Evolutionary conservation across 2,113 vertebrate species (phyloP), one percentile per base, ranked within the genome.

Genomic region (Erythrolamprus reginae): DNA sequence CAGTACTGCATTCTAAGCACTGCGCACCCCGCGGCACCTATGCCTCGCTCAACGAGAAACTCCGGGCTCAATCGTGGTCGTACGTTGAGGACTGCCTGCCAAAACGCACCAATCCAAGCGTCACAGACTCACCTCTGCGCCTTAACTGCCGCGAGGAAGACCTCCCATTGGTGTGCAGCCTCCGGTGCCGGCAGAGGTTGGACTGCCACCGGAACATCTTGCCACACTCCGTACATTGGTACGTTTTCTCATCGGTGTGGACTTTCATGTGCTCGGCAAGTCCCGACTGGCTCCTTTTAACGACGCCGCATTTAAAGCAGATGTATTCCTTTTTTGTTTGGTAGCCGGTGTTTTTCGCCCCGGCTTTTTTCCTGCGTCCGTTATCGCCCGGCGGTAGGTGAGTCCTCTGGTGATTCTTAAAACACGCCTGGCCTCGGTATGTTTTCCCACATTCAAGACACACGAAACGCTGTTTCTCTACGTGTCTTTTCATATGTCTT

Each of bases 391-490:
- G 5, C 0, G 28, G 10, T 2, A 0, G 0, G 45, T 91, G 90
- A 2, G 42, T 93, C 47, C 51, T 84, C 82, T 56, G 53, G 58
- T 94, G 93, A 17, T 38, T 48, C 8, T 82, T 87, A 9, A 94
- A 85, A 24, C 28, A 58, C 2, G 58, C 10, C 1, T 21, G 47
- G 5, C 56, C 26, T 45, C 42, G 82, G 61, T 89, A 93, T 2
- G 28, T 58, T 53, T 83, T 94, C 17, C 89, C 93, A 33, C 93
- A 94, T 2, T n/a, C 15, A 0, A 15, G 26, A 33, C 93, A 94
- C 13, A 38, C 0, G 28, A 77, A 48, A 0, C 55, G n/a, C 28
- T 50, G 77, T 84, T 91, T 89, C 1, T 5, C 50, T 0, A 52
- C 45, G 51, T 92, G 84, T 26, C 2, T n/a, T 4, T 28, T 58